phyloP scores from a whole-genome alignment of 2,797 vertebrate genomes.

The Syndactyla subalaris region DNA sequence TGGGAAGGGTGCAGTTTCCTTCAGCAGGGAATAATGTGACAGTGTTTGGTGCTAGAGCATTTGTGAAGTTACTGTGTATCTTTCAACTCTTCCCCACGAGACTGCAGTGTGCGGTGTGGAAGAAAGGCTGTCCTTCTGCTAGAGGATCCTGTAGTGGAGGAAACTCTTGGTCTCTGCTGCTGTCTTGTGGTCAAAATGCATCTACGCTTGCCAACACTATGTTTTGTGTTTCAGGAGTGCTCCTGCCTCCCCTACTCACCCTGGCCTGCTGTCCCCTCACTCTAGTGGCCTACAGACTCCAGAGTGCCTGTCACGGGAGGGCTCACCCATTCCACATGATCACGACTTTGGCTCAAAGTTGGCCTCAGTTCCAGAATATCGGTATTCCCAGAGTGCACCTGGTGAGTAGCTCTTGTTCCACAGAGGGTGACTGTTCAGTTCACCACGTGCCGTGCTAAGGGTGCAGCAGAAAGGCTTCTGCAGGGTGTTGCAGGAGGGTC shows the following conservation, averaged over 20 bases:
- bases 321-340: constrained; percentile 93
- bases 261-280: constrained; percentile 91
- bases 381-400: constrained; percentile 96
- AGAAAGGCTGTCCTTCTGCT: background rate
- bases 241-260: constrained; percentile 96
- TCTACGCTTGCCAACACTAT: background rate
- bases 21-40: background rate
- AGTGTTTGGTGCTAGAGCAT: background rate
- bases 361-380: constrained; percentile 93
- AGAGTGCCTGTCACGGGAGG: constrained; percentile 95
- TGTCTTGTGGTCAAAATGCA: background rate
- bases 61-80: background rate
- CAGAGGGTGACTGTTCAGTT: background rate
- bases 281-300: constrained; percentile 97
- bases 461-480: background rate
- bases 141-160: background rate
- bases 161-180: background rate
- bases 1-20: background rate
- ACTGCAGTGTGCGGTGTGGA: background rate
- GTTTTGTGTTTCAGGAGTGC: constrained; percentile 85
- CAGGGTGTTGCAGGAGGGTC: background rate
- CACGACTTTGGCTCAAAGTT: constrained; percentile 91
- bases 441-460: background rate
- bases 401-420: constrained; percentile 78
- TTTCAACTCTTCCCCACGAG: background rate